Evolutionary conservation across 2,888 invertebrate species (phyloP), one percentile per base, ranked within the genome.

Genomic region (Allophyes oxyacanthae): DNA sequence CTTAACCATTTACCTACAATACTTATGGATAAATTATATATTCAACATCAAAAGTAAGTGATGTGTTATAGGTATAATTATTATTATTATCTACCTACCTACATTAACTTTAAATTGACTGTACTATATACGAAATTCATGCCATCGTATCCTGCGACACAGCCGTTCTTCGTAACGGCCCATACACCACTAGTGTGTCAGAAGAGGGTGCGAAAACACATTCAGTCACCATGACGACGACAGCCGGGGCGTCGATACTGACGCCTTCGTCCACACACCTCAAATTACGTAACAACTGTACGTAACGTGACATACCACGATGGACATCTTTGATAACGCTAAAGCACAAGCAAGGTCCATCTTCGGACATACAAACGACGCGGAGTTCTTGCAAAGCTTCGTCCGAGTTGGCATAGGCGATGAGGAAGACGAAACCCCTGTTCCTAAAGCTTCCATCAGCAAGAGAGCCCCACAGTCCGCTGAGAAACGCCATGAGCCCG

Each of bases 341-440:
- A 90, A 90, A 79, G 91, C 91, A 20, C 94, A 94, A 71, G 92
- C 94, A 34, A 94, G 94, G 43, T 95, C 95, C 59, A 96, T 96
- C 46, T 89, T 97, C n/a, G 96, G 96, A 50, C 94, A 95, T 28
- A 95, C 95, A 41, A 95, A 96, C 79, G 95, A 97, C 72, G 96
- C 96, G 10, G 97, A 97, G 82, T 95, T 97, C 75, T 85, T 98
- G 13, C 97, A 97, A 89, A 97, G 97, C 83, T 98, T 97, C 83
- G 96, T 97, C 11, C 94, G 97, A 46, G 95, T 97, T 13, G 97
- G 95, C 26, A 89, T 95, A 6, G 95, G 95, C 1, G 94, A 95
- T 25, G 94, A 95, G 5, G 95, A 95, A 36, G 93, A 94, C 26
- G 94, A 94, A 40, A 65, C 77, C 6, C 94, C 95, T 0, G 80